These are phyloP conservation scores for Oceanodroma leucorhoa DNA, from an alignment of 2,797 vertebrate genomes.

Conservation along the genomic window DNA sequence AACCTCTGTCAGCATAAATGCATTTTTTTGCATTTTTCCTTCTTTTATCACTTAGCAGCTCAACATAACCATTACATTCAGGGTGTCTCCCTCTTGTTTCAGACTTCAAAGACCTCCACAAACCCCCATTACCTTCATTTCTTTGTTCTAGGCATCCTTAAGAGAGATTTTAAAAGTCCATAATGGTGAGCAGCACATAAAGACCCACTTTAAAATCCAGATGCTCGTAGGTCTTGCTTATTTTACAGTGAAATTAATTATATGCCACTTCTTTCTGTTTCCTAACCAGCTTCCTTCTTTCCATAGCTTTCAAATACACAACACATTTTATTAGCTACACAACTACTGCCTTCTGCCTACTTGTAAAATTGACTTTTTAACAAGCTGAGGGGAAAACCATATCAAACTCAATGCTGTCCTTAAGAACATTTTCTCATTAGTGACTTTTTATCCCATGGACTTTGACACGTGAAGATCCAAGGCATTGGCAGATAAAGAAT, in stretches of 20 bases:
- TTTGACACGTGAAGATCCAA: background rate
- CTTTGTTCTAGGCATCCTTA: constrained; percentile 17
- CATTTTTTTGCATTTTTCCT: background rate
- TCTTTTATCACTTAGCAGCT: background rate
- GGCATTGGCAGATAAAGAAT: background rate
- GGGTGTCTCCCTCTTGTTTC: constrained; percentile 10
- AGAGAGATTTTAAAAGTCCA: background rate
- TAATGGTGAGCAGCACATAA: background rate
- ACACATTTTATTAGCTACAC: background rate
- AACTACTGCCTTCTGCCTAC: background rate
- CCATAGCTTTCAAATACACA: background rate
- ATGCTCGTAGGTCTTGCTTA: background rate
- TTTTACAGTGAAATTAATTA: constrained; percentile 17
- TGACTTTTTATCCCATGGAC: background rate
- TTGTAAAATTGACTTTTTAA: background rate
- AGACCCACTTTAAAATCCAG: constrained; percentile 29
- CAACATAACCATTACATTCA: background rate
- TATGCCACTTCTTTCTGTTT: background rate
- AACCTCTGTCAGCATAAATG: background rate
- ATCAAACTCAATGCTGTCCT: background rate
- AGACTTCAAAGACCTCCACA: constrained; percentile 39
- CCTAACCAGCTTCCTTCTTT: constrained; percentile 7
- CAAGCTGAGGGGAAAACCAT: background rate
- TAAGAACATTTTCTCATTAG: background rate
- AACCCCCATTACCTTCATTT: constrained; percentile 38